phyloP scores from a whole-genome alignment of 1,140 invertebrate species.

The Branchinecta lindahli region DNA sequence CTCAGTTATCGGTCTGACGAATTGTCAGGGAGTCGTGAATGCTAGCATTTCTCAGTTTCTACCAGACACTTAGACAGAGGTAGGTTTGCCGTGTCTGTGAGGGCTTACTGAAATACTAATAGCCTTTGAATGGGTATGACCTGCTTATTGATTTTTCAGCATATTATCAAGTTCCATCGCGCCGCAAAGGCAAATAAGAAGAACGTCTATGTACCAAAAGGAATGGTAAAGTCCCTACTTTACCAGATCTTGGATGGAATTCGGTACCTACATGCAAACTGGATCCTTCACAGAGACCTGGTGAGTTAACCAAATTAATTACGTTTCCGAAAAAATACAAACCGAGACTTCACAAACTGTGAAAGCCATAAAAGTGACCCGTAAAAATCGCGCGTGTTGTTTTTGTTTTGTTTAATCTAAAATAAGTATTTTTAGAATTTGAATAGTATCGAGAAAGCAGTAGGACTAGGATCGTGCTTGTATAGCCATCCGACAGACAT shows the following conservation, averaged over 20 bases:
- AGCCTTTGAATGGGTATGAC: too few relatives aligned
- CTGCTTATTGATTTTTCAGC: conserved; percentile 38
- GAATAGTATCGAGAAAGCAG: too few relatives aligned
- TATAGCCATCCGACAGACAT: too few relatives aligned
- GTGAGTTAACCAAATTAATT: conserved; percentile 36
- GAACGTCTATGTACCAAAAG: conserved; percentile 84
- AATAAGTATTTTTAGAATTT: neutral
- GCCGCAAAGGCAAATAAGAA: conserved; percentile 98
- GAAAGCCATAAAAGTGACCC: conserved; percentile 11
- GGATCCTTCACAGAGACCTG: conserved; percentile 97
- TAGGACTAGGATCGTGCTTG: too few relatives aligned
- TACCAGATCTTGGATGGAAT: conserved; percentile 99
- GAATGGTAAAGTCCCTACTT: conserved; percentile 93
- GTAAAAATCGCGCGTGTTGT: too few relatives aligned
- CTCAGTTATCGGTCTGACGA: too few relatives aligned
- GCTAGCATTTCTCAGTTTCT: too few relatives aligned
- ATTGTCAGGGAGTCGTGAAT: too few relatives aligned
- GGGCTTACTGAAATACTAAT: too few relatives aligned
- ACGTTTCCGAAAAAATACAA: conserved; percentile 15
- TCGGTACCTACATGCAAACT: conserved; percentile 98
- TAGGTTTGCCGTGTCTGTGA: too few relatives aligned
- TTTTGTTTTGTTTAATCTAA: conserved; percentile 6
- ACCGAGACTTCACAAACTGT: neutral
- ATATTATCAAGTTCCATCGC: conserved; percentile 98
- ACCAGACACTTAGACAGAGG: too few relatives aligned